phyloP scores from a whole-genome alignment of 1,140 invertebrate species.

The Zaprionus gabonicus region DNA sequence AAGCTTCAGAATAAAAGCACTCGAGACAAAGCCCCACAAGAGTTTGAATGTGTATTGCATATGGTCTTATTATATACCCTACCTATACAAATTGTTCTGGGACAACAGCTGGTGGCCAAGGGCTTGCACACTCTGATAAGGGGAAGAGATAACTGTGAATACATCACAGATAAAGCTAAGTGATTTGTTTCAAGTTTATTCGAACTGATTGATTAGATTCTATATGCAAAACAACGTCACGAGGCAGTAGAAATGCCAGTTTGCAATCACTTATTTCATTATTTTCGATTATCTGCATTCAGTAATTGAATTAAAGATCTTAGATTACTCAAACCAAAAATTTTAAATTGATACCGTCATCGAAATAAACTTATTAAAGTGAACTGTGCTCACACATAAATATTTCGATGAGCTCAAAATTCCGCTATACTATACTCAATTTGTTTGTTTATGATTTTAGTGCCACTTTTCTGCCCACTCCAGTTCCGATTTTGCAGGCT shows the following conservation, averaged over 20 bases:
- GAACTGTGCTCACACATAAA: background rate
- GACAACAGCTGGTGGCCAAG: background rate
- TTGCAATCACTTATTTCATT: background rate
- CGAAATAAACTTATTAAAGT: background rate
- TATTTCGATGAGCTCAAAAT: background rate
- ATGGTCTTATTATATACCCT: background rate
- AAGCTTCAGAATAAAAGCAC: too few relatives aligned
- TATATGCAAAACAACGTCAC: background rate
- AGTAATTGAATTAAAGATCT: too few relatives aligned
- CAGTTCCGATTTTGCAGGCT: background rate
- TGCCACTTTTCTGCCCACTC: constrained; percentile 43
- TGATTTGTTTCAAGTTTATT: constrained; percentile 23
- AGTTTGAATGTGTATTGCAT: background rate
- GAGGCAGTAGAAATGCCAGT: background rate
- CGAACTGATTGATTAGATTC: constrained; percentile 7
- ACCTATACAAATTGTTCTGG: background rate
- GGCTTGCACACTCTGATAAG: constrained; percentile 24
- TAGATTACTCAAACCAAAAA: too few relatives aligned
- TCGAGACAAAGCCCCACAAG: too few relatives aligned
- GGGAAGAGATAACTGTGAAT: constrained; percentile 4
- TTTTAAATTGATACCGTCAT: background rate
- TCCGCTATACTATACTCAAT: background rate
- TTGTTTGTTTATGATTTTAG: constrained; percentile 45
- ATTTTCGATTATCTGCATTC: background rate
- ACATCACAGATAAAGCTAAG: constrained; percentile 29